Conservation (phyloP, 2,113 vertebrate species). For the Ammospiza nelsoni region DNA sequence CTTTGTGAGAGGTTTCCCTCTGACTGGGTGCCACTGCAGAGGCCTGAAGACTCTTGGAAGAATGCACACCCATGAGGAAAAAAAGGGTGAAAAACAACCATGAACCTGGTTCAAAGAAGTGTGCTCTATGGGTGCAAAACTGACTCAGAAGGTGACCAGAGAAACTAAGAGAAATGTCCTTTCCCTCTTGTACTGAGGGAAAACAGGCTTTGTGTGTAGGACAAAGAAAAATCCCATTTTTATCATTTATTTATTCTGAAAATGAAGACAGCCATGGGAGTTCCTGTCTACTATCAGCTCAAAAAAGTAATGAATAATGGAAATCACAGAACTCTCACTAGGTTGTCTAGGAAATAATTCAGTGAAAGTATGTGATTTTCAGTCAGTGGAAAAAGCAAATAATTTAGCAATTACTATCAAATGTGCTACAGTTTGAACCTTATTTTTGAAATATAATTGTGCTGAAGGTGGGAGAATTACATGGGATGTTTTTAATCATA, state of each 20-base stretch:
- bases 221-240: not conserved
- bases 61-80: not conserved
- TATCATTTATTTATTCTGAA: not conserved
- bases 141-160: not conserved
- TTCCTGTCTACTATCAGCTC: not conserved
- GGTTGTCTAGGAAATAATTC: not conserved
- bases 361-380: not conserved
- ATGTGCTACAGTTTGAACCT: not conserved
- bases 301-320: conserved; percentile 38
- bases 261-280: not conserved
- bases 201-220: not conserved
- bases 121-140: not conserved
- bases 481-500: not conserved
- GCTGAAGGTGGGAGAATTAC: not conserved
- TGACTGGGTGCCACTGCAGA: not conserved
- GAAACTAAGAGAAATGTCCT: not conserved
- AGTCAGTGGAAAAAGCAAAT: not conserved
- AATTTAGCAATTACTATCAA: not conserved
- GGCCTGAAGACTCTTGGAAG: not conserved
- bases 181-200: not conserved
- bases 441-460: not conserved
- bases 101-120: not conserved
- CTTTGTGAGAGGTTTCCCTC: not conserved
- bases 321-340: conserved; percentile 2
- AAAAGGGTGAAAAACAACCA: not conserved